Conservation (phyloP, 2,113 vertebrate species). For the Leucopsar rothschildi region DNA sequence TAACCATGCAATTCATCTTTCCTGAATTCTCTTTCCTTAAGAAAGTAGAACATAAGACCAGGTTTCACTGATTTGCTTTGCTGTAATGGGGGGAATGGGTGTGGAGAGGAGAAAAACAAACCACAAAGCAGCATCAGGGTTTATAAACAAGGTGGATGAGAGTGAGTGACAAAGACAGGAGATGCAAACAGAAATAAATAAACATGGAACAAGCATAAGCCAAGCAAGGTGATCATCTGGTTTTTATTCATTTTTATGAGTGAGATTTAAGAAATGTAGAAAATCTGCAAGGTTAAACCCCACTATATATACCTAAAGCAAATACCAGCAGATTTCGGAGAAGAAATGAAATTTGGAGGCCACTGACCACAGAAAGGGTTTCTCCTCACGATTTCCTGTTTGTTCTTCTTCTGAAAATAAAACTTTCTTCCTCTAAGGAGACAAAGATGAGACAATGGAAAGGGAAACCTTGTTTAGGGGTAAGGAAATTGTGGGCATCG, state of each 20-base stretch:
- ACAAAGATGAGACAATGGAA: not conserved
- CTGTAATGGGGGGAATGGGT: rapidly evolving
- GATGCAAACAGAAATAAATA: not conserved
- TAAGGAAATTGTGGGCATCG: not conserved
- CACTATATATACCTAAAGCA: not conserved
- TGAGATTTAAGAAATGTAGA: not conserved
- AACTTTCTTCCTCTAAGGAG: not conserved
- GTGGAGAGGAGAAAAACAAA: not conserved
- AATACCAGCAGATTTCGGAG: not conserved
- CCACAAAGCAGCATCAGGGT: not conserved
- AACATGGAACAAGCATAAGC: not conserved
- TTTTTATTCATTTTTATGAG: not conserved
- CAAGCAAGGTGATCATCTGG: not conserved
- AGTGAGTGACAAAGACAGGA: not conserved
- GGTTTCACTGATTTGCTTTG: not conserved
- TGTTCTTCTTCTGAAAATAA: not conserved
- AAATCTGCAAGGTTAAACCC: not conserved
- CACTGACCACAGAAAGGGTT: not conserved
- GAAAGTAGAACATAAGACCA: not conserved
- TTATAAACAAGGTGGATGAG: not conserved
- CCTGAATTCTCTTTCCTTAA: not conserved
- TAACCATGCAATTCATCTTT: not conserved
- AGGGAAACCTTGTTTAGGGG: not conserved
- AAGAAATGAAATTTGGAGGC: not conserved
- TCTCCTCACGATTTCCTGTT: not conserved